A percentile compares a stretch with the other conserved stretches of the same genome.
These are phyloP conservation scores for Cosmorhoe ocellata DNA, from an alignment of 2,888 invertebrate genomes.

Conservation along the genomic window DNA sequence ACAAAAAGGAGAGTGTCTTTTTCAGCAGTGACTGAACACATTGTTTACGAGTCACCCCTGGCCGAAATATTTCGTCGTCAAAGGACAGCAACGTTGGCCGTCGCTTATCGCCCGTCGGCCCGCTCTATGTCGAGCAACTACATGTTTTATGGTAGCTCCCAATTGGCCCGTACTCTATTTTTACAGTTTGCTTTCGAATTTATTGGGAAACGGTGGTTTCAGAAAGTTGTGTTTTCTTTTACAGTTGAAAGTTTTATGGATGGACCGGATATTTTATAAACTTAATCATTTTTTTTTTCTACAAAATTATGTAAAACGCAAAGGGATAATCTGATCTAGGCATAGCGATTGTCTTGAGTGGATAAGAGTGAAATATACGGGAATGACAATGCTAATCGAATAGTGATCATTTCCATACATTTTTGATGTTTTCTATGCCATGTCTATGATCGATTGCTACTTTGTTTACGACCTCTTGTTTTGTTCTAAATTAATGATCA, in stretches of 20 bases:
- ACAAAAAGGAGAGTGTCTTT: not conserved
- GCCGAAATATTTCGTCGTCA: conserved; percentile 18
- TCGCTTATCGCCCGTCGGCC: conserved; percentile 52
- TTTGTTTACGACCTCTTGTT: too few species aligned
- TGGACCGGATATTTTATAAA: not conserved
- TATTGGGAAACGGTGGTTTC: not conserved
- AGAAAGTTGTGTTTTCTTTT: not conserved
- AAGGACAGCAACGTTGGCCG: conserved; percentile 43
- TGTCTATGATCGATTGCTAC: too few species aligned
- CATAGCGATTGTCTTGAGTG: too few species aligned
- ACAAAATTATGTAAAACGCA: too few species aligned
- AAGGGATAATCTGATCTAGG: too few species aligned
- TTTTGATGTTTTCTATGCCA: too few species aligned
- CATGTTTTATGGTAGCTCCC: conserved; percentile 53
- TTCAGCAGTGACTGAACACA: not conserved
- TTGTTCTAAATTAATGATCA: too few species aligned
- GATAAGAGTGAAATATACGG: too few species aligned
- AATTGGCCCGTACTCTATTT: conserved; percentile 33
- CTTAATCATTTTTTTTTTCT: too few species aligned
- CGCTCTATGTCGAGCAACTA: conserved; percentile 59
- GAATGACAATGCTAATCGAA: too few species aligned
- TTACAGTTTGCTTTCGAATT: conserved; percentile 6
- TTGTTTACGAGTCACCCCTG: conserved; percentile 15
- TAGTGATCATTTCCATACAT: too few species aligned
- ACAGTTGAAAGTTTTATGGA: not conserved